Percentiles rank a stretch among this genome's conserved stretches.
These are phyloP conservation scores for Sarcophaga subvicina DNA, from an alignment of 2,888 invertebrate species.

Conservation along the genomic window DNA sequence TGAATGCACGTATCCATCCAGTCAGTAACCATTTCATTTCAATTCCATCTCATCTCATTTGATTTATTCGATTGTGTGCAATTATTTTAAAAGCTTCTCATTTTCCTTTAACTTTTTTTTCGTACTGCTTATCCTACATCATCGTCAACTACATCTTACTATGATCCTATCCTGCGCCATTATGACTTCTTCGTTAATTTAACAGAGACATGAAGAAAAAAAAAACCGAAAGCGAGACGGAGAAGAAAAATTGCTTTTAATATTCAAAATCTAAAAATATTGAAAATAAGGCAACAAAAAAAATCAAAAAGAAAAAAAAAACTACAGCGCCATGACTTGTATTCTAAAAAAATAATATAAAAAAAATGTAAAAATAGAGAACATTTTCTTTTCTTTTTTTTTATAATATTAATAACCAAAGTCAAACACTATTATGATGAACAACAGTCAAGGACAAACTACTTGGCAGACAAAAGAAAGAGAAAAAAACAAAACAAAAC, in stretches of 20 bases:
- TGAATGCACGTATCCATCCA: constrained; percentile 1
- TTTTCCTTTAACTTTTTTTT: constrained; percentile 5
- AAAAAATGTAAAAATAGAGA: background rate
- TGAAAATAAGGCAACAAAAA: constrained; percentile 11
- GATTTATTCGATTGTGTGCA: constrained; percentile 50
- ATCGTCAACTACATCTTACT: background rate
- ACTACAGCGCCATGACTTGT: constrained; percentile 36
- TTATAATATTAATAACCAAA: constrained; percentile 9
- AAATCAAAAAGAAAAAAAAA: background rate
- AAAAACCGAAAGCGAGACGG: background rate
- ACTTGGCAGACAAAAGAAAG: constrained; percentile 2
- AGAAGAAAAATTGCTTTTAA: constrained; percentile 3
- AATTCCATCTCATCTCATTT: constrained; percentile 3
- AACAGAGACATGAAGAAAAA: background rate
- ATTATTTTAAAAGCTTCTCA: constrained; percentile 65
- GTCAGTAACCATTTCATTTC: constrained; percentile 1
- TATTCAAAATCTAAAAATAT: constrained; percentile 1
- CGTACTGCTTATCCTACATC: no score
- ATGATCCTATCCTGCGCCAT: background rate
- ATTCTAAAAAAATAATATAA: constrained; percentile 19
- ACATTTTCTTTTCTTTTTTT: background rate
- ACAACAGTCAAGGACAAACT: constrained; percentile 16
- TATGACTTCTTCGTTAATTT: constrained; percentile 29
- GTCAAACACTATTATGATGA: constrained; percentile 2
- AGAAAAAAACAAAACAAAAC: background rate